These are phyloP conservation scores for Nymphalis c-album DNA, from an alignment of 2,888 invertebrate species.

Conservation along the genomic window DNA sequence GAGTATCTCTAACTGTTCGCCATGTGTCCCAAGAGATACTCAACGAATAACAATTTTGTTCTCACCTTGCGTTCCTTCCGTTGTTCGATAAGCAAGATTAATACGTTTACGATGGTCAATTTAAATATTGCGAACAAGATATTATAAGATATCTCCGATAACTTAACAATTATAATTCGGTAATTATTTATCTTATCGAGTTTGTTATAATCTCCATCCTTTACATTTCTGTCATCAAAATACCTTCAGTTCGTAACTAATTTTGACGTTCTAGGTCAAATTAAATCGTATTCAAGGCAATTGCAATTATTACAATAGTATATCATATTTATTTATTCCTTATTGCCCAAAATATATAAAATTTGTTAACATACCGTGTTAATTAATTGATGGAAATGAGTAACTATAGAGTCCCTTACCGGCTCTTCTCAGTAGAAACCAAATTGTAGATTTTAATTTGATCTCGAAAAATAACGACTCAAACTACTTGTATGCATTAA, in stretches of 20 bases:
- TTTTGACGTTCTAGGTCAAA: neutral
- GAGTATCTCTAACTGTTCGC: neutral
- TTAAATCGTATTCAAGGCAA: neutral
- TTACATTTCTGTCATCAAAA: neutral
- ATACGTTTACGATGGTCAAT: conserved; percentile 8
- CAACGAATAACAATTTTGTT: conserved; percentile 9
- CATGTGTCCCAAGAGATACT: neutral
- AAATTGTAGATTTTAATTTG: too few relatives aligned
- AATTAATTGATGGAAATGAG: too few relatives aligned
- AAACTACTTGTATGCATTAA: too few relatives aligned
- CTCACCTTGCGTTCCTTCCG: conserved; percentile 3
- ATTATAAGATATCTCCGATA: conserved; percentile 6
- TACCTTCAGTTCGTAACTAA: neutral
- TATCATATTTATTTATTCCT: too few relatives aligned
- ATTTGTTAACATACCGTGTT: too few relatives aligned
- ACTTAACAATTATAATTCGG: conserved; percentile 5
- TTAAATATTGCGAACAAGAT: conserved; percentile 15
- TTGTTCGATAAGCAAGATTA: conserved; percentile 18
- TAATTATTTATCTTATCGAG: conserved; percentile 8
- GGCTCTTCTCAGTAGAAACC: too few relatives aligned
- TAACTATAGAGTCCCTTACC: too few relatives aligned
- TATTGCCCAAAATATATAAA: too few relatives aligned
- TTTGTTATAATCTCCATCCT: neutral
- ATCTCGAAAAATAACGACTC: too few relatives aligned
- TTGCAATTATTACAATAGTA: neutral